Base-by-base conservation (phyloP, 2,113 vertebrate species). In the Tauraco erythrolophus region DNA sequence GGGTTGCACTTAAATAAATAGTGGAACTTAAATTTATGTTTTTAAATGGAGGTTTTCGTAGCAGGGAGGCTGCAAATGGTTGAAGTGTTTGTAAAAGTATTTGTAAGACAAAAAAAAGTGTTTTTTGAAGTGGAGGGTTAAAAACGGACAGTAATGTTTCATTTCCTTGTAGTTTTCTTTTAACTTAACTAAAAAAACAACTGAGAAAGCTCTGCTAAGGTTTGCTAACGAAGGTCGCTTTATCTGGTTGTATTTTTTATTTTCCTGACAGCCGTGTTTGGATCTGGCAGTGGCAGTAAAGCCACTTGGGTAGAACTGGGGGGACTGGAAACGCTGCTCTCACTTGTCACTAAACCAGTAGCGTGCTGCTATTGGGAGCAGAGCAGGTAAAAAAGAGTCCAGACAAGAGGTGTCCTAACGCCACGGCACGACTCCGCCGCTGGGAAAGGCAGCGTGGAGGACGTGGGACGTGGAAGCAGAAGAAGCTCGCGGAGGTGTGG, bases 401-500 rank as follows among this genome's bases (percentile, higher is more conserved):
- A 35, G 14, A 19, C 15, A 28, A 48, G 68, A 74, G 35, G 27
- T 57, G 45, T 60, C 72, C 46, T 54, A 7, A 14, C 31, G 30
- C 39, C 19, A 7, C 43, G 33, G 33, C 15, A 23, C 0, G 3
- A 16, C 51, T 16, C 25, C 0, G 2, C 51, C 15, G 2, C 7
- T 10, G 22, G 15, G 23, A 31, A 43, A 62, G 39, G 31, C 22
- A 16, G 28, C 1, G 3, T 28, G 56, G 41, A 37, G 45, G 37
- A n/a, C 0, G 2, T 45, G 28, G 25, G 27, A 14, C 0, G 5
- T 17, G 33, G 66, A 64, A 64, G 58, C 37, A 15, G 16, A 5
- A 43, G 41, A 43, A 43, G 15, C 31, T 17, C 22, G 57, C 37
- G 70, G 82, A 24, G 25, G 25, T 33, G 50, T 19, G 30, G 23